Evolutionary conservation across 2,113 vertebrate genomes (phyloP), one percentile per base, ranked within the genome.

Genomic region (Echinops telfairi): DNA sequence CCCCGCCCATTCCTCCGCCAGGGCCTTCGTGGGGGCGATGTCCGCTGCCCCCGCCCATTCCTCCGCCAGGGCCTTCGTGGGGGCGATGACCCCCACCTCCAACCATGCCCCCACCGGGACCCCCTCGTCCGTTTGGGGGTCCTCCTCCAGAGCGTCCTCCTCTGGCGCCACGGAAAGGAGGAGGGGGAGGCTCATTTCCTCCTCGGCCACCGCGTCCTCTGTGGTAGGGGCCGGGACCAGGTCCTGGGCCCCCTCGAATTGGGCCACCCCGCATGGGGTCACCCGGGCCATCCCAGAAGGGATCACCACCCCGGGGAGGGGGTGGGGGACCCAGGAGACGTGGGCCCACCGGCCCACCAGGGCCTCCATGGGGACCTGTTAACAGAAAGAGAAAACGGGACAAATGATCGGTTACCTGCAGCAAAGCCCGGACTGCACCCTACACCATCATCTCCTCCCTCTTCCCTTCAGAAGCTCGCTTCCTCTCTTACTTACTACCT

Each of bases 271-370:
- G 97, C 98, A 99, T 99, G 43, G 98, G 98, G 14, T 99, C 98
- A 0, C 98, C 98, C 0, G 98, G 97, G 73, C 96, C 97, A 58
- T 98, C 99, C 99, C 99, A 99, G 97, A 99, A 99, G 91, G 98
- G 98, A 23, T 98, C 98, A 83, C 98, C 98, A 22, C 98, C 98
- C 0, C 98, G 98, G 0, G 98, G 98, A 3, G 99, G 99, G 0
- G 98, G 98, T 0, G 99, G 99, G 0, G 99, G 99, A 0, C 99
- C 99, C 98, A 99, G 98, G 97, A 99, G 99, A 77, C 99, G 98
- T 0, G 98, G 99, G 40, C 98, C 97, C 98, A 71, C 98, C 97
- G 97, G 97, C 33, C 97, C 96, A 20, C 97, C 95, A 36, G 98
- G 96, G 73, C 94, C 97, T 77, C 98, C 98, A 58, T 98, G 97